Percentiles rank a stretch among this genome's conserved stretches.
Conservation (phyloP, 1,140 invertebrate species). For the Drosophila ercepeae region DNA sequence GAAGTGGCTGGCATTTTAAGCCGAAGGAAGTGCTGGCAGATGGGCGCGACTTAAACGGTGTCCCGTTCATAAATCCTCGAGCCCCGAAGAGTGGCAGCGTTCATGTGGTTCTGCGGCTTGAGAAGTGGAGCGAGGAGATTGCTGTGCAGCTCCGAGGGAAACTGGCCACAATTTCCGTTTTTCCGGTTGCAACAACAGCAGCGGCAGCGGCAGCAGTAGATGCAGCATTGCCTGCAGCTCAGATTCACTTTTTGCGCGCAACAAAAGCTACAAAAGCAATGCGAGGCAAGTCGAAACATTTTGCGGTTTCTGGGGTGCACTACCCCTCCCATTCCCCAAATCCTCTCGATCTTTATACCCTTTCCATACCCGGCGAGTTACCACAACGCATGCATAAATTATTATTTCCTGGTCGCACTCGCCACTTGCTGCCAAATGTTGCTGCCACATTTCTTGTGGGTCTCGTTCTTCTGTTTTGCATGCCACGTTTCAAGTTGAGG, state of each 20-base stretch:
- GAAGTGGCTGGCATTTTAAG: constrained; percentile 5
- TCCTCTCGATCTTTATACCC: neutral
- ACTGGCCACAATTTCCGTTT: constrained; percentile 78
- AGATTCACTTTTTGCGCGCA: constrained; percentile 74
- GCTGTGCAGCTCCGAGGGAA: constrained; percentile 1
- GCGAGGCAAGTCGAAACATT: constrained; percentile 61
- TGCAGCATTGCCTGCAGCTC: constrained; percentile 62
- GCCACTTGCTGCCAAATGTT: constrained; percentile 75
- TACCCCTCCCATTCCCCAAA: neutral
- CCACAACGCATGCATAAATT: constrained; percentile 80
- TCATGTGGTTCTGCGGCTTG: constrained; percentile 37
- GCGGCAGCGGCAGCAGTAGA: constrained; percentile 55
- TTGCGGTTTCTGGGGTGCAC: constrained; percentile 66
- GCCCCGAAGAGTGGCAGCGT: constrained; percentile 42
- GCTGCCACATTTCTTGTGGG: constrained; percentile 55
- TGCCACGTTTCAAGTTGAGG: constrained; percentile 5
- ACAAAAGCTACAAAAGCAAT: constrained; percentile 47
- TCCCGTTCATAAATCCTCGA: constrained; percentile 64
- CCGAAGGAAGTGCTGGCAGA: constrained; percentile 37
- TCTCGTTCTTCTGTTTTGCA: constrained; percentile 11
- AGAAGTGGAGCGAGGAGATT: too few relatives aligned
- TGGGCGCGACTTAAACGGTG: constrained; percentile 67
- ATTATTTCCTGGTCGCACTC: constrained; percentile 69
- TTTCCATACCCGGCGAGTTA: constrained; percentile 42
- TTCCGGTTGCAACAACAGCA: constrained; percentile 59